These are phyloP conservation scores for Limanda limanda DNA, from an alignment of 2,113 vertebrate species.

Conservation along the genomic window DNA sequence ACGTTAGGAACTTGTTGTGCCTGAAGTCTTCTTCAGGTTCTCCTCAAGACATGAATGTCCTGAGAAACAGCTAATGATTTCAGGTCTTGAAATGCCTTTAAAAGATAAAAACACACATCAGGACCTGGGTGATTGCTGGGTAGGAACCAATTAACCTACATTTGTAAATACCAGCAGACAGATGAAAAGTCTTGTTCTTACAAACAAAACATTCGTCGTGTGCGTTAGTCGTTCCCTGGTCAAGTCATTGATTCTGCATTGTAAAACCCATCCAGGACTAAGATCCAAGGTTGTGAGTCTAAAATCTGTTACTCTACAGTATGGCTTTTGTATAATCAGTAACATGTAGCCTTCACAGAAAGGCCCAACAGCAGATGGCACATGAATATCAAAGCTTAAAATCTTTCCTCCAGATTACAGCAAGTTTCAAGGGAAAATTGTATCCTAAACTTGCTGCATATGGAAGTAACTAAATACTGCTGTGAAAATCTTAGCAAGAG, in stretches of 20 bases:
- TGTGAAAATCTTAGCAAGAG: slow-evolving; percentile 30
- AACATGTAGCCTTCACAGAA: slow-evolving; percentile 45
- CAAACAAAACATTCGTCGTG: slow-evolving; percentile 41
- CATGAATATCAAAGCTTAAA: slow-evolving; percentile 62
- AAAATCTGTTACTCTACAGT: slow-evolving; percentile 63
- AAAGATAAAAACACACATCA: slow-evolving; percentile 23
- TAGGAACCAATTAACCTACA: slow-evolving; percentile 30
- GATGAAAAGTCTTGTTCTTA: slow-evolving; percentile 27
- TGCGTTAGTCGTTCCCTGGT: slow-evolving; percentile 32
- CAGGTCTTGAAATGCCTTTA: slow-evolving; percentile 18
- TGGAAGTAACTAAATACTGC: slow-evolving; percentile 57
- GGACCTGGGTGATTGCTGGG: slow-evolving; percentile 26
- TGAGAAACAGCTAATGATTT: slow-evolving; percentile 42
- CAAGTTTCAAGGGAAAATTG: slow-evolving; percentile 13
- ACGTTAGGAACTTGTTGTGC: slow-evolving; percentile 42
- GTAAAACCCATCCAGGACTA: slow-evolving; percentile 58
- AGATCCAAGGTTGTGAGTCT: slow-evolving; percentile 44
- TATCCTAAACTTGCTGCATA: slow-evolving; percentile 8
- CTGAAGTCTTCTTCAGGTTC: slow-evolving; percentile 40
- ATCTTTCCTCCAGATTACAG: slow-evolving; percentile 37
- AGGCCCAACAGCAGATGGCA: slow-evolving; percentile 68
- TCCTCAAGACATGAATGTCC: slow-evolving; percentile 40
- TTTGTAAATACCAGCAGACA: slow-evolving; percentile 49
- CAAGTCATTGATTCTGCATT: slow-evolving; percentile 54
- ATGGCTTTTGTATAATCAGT: slow-evolving; percentile 76